Conservation (phyloP, 2,888 invertebrate genomes). For the Tipula unca region DNA sequence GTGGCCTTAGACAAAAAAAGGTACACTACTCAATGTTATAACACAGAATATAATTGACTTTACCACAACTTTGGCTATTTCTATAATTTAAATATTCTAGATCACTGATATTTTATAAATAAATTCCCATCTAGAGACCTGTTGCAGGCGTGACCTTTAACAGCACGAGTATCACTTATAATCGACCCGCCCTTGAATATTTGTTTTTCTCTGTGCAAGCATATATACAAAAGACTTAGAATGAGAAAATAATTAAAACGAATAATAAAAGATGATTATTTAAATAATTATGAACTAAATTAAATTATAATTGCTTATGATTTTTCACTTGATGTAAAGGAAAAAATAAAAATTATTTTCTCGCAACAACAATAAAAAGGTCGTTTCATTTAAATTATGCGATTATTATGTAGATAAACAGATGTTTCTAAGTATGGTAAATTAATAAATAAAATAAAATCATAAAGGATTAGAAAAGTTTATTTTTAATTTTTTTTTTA, state of each 20-base stretch:
- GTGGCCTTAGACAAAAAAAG: too few relatives aligned
- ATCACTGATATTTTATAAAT: too few relatives aligned
- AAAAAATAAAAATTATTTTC: not conserved
- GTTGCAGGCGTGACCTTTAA: too few relatives aligned
- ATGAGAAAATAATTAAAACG: not conserved
- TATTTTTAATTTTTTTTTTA: not conserved
- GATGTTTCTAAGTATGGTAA: not conserved
- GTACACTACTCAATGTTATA: too few relatives aligned
- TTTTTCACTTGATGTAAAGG: not conserved
- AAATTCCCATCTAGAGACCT: too few relatives aligned
- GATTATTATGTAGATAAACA: conserved; percentile 14
- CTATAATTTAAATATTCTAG: too few relatives aligned
- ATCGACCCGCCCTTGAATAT: too few relatives aligned
- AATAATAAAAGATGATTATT: not conserved
- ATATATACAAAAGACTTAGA: too few relatives aligned
- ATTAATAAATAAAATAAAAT: not conserved
- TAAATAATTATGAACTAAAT: not conserved
- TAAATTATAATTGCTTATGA: not conserved
- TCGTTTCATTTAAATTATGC: not conserved
- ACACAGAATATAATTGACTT: too few relatives aligned
- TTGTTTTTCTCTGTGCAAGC: too few relatives aligned
- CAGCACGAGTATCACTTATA: too few relatives aligned
- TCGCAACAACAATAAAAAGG: not conserved
- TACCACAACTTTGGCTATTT: too few relatives aligned
- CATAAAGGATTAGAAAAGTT: not conserved